These are phyloP conservation scores for Drosophila glabriapex DNA, from an alignment of 2,888 invertebrate species.

Conservation along the genomic window DNA sequence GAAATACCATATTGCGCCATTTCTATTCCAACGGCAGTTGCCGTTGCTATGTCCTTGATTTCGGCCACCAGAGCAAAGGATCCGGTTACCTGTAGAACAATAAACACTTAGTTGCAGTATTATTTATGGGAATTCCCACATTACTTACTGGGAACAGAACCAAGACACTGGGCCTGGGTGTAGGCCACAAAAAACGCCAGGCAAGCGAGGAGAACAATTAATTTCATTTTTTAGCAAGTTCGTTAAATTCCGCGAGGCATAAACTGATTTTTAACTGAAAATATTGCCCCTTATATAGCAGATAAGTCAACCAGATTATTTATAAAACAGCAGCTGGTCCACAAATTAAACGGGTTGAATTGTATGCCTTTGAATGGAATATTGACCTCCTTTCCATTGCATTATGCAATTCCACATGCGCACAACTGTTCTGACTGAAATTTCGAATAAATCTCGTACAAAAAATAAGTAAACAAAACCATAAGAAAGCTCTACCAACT, in stretches of 20 bases:
- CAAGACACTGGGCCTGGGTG: too few relatives aligned
- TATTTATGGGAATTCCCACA: background rate
- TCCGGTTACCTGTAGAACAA: background rate
- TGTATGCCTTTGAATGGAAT: background rate
- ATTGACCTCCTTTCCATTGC: background rate
- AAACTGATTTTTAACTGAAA: background rate
- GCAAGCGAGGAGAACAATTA: too few relatives aligned
- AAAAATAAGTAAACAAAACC: background rate
- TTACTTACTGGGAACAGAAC: background rate
- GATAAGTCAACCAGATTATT: background rate
- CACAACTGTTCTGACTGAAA: background rate
- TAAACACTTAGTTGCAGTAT: background rate
- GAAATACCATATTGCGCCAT: background rate
- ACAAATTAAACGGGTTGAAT: background rate
- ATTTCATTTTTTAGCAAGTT: too few relatives aligned
- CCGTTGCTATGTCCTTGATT: background rate
- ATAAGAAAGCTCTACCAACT: background rate
- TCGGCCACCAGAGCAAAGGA: background rate
- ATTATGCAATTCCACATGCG: background rate
- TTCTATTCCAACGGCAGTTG: background rate
- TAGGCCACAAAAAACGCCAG: too few relatives aligned
- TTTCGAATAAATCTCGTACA: background rate
- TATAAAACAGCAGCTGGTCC: background rate
- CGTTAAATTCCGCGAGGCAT: too few relatives aligned
- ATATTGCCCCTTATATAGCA: too few relatives aligned